Evolutionary conservation across 2,797 vertebrate genomes (phyloP).

Genomic region (Mus minutoides): DNA sequence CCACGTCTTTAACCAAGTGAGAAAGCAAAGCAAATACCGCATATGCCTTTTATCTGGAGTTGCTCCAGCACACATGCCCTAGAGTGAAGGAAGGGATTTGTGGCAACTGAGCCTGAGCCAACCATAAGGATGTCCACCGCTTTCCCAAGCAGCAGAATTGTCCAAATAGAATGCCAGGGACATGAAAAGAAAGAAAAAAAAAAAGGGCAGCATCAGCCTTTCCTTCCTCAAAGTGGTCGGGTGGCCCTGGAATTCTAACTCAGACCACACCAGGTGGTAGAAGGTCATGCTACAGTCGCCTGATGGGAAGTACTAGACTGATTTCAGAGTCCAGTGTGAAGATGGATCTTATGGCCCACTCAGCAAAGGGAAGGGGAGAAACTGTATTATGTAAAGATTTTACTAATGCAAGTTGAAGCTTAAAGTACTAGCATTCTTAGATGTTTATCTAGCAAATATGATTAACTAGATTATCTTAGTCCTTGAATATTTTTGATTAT

Average conservation of each 20-base stretch:
- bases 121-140: background rate
- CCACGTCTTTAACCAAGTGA: conserved; percentile 9
- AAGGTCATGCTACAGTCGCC: rapidly evolving
- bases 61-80: background rate
- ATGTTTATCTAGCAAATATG: background rate
- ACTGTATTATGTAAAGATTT: conserved; percentile 3
- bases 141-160: background rate
- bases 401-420: background rate
- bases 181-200: background rate
- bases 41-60: background rate
- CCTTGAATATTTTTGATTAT: conserved; percentile 31
- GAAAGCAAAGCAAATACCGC: background rate
- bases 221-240: background rate
- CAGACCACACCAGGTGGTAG: background rate
- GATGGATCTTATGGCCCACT: background rate
- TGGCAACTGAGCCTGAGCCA: background rate
- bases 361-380: background rate
- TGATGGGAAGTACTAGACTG: background rate
- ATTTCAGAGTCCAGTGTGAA: background rate
- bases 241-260: background rate
- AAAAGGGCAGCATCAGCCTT: background rate
- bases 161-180: conserved; percentile 20
- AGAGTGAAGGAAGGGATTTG: background rate
- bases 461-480: background rate
- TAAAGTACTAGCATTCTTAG: background rate